Conservation (phyloP, 2,113 vertebrate genomes). For the Eleginops maclovinus region DNA sequence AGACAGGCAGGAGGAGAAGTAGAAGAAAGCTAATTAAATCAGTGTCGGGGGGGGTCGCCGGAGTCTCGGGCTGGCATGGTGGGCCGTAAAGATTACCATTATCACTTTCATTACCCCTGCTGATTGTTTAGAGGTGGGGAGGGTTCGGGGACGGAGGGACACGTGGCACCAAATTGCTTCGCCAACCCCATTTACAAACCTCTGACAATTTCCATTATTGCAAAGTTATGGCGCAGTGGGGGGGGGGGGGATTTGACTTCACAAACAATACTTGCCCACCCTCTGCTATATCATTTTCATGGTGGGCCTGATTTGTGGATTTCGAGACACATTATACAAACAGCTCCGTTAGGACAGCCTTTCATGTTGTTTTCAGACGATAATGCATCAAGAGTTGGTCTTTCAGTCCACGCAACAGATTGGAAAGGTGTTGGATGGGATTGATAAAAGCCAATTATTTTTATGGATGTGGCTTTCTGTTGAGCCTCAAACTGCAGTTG, state of each 20-base stretch:
- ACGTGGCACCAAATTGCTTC: slow-evolving; percentile 64
- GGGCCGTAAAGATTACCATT: slow-evolving; percentile 82
- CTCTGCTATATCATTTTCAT: slow-evolving; percentile 41
- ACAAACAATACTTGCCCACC: slow-evolving; percentile 32
- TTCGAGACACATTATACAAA: slow-evolving; percentile 6
- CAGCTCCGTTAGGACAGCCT: neutral
- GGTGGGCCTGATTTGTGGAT: slow-evolving; percentile 20
- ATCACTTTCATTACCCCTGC: slow-evolving; percentile 78
- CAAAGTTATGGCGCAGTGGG: slow-evolving; percentile 56
- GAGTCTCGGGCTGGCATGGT: slow-evolving; percentile 73
- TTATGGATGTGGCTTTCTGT: neutral
- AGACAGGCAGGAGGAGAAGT: slow-evolving; percentile 66
- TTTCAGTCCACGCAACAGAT: neutral
- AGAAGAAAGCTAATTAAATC: slow-evolving; percentile 77
- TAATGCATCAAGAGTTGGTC: too few species aligned
- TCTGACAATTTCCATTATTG: slow-evolving; percentile 67
- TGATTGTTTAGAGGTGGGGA: slow-evolving; percentile 68
- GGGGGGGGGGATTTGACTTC: slow-evolving; percentile 58
- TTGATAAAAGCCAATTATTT: neutral
- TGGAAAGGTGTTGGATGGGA: neutral
- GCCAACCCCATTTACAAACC: slow-evolving; percentile 60
- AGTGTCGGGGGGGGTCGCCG: slow-evolving; percentile 71
- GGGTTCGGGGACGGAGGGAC: slow-evolving; percentile 20
- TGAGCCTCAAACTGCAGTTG: neutral
- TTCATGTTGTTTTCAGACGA: neutral